Evolutionary conservation across 2,113 vertebrate genomes (phyloP).

Genomic region (Chaetodon trifascialis): DNA sequence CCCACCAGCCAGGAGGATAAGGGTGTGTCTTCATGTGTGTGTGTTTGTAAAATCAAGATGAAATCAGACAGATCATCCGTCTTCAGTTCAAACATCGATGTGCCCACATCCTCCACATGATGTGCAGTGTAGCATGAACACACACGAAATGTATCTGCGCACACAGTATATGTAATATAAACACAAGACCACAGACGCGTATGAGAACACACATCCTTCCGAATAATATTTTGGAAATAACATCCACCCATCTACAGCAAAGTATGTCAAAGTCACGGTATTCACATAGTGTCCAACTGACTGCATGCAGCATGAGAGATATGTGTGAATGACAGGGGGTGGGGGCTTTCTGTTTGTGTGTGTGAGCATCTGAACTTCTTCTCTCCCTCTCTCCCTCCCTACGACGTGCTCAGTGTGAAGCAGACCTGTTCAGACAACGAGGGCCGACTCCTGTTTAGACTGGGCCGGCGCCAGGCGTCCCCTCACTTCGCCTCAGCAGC

Average conservation of each 20-base stretch:
- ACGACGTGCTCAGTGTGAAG: constrained; percentile 53
- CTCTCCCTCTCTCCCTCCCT: constrained; percentile 25
- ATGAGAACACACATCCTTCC: neutral
- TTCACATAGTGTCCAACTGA: neutral
- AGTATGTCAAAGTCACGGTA: neutral
- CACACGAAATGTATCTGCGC: neutral
- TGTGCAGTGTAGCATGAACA: neutral
- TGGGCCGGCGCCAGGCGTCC: constrained; percentile 80
- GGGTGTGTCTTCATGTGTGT: constrained; percentile 9
- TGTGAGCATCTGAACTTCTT: constrained; percentile 34
- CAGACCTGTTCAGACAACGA: constrained; percentile 79
- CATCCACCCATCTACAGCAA: neutral
- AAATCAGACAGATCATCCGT: constrained; percentile 7
- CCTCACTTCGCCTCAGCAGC: constrained; percentile 65
- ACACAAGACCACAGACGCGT: neutral
- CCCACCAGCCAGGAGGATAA: constrained; percentile 15
- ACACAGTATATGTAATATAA: neutral
- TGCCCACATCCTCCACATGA: neutral
- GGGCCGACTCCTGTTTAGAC: constrained; percentile 81
- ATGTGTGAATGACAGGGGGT: constrained; percentile 9
- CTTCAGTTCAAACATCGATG: neutral
- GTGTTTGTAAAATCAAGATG: constrained; percentile 29
- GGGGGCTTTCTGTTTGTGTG: neutral
- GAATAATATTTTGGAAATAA: constrained; percentile 14
- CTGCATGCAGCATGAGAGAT: constrained; percentile 6